phyloP scores from a whole-genome alignment of 2,888 invertebrate genomes.

The Drosophila phalerata region DNA sequence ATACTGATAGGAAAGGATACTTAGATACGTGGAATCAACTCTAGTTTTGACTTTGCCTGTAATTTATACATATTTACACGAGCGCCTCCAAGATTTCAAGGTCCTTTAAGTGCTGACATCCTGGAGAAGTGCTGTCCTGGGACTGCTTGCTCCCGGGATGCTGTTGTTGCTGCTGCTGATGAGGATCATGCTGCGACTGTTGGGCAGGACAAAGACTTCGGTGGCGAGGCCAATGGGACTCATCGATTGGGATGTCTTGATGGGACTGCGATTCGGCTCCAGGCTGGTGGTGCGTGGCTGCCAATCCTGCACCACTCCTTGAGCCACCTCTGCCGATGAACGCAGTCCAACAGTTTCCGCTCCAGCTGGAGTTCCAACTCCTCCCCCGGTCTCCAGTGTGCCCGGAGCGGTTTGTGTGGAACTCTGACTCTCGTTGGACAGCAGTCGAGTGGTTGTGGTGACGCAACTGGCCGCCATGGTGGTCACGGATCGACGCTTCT shows the following conservation, averaged over 20 bases:
- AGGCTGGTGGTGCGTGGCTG: conserved; percentile 67
- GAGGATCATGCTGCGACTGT: conserved; percentile 84
- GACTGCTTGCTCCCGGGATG: conserved; percentile 43
- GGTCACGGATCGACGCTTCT: conserved; percentile 69
- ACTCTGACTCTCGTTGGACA: conserved; percentile 66
- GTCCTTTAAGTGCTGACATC: conserved; percentile 75
- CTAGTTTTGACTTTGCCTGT: background rate
- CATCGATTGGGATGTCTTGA: conserved; percentile 84
- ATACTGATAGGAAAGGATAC: conserved; percentile 8
- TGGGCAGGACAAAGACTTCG: conserved; percentile 81
- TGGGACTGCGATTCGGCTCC: conserved; percentile 81
- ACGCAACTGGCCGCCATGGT: conserved; percentile 57
- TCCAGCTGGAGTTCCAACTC: background rate
- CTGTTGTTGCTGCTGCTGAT: conserved; percentile 62
- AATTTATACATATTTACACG: conserved; percentile 24
- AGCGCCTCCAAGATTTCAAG: too few species aligned
- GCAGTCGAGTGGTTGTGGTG: conserved; percentile 50
- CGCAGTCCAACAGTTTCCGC: background rate
- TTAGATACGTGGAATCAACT: background rate
- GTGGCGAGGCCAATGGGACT: conserved; percentile 80
- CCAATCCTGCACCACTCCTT: conserved; percentile 64
- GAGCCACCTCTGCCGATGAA: background rate
- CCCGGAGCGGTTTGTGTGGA: conserved; percentile 64
- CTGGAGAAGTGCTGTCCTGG: conserved; percentile 64
- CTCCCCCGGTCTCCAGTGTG: conserved; percentile 46